phyloP scores from a whole-genome alignment of 2,113 vertebrate genomes.

The Abramis brama region DNA sequence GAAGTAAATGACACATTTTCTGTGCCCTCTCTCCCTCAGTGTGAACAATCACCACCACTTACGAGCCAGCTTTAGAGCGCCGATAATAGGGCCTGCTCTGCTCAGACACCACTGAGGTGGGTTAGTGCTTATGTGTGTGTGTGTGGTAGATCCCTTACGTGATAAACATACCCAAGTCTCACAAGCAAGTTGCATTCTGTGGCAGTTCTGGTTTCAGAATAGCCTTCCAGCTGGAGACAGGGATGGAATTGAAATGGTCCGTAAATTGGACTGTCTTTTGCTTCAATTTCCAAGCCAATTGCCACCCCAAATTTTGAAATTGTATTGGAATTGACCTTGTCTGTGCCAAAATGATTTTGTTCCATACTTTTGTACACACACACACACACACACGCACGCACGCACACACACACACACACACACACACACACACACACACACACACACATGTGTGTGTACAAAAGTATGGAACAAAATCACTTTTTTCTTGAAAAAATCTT shows the following conservation, averaged over 20 bases:
- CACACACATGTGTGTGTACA: no score
- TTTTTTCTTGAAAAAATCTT: no score
- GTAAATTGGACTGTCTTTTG: slow-evolving; percentile 47
- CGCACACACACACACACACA: background rate
- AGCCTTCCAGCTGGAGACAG: slow-evolving; percentile 41
- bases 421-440: no score
- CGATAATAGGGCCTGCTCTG: slow-evolving; percentile 32
- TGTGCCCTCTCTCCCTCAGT: slow-evolving; percentile 28
- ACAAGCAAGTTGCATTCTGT: slow-evolving; percentile 1
- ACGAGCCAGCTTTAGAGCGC: slow-evolving; percentile 34
- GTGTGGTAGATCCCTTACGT: slow-evolving; percentile 20
- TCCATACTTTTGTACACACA: background rate
- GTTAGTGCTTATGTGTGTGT: slow-evolving; percentile 26
- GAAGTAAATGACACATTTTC: slow-evolving; percentile 40
- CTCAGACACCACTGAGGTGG: slow-evolving; percentile 29
- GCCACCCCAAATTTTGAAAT: slow-evolving; percentile 19
- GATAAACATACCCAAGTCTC: slow-evolving; percentile 38
- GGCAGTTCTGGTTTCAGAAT: slow-evolving; percentile 25
- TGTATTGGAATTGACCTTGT: slow-evolving; percentile 33
- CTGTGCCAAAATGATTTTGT: slow-evolving; percentile 33
- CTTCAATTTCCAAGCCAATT: slow-evolving; percentile 42
- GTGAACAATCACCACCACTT: slow-evolving; percentile 49
- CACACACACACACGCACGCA: background rate
- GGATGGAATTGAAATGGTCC: slow-evolving; percentile 32
- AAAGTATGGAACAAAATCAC: no score